A percentile compares a stretch with the other conserved stretches of the same genome.
These are phyloP conservation scores for Sebastolobus altivelis DNA, from an alignment of 2,797 vertebrate species.

Conservation along the genomic window DNA sequence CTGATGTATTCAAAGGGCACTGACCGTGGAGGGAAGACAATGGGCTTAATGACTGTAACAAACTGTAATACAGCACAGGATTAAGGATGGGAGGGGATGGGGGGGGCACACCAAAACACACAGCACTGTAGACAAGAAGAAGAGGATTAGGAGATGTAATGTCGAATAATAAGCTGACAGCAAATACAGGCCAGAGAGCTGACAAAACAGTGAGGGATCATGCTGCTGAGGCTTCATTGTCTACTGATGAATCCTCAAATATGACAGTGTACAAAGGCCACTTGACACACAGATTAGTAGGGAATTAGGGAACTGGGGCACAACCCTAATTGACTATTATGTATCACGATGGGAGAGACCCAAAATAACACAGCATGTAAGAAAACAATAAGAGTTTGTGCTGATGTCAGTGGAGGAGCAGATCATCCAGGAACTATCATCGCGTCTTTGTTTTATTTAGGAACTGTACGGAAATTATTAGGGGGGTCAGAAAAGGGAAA, in stretches of 20 bases:
- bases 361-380: constrained; percentile 16
- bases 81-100: constrained; percentile 18
- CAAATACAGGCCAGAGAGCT: constrained; percentile 64
- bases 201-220: constrained; percentile 54
- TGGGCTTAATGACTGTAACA: constrained; percentile 64
- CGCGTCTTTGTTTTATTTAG: not conserved
- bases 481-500: not conserved
- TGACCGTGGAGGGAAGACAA: constrained; percentile 60
- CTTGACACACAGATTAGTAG: constrained; percentile 62
- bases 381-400: constrained; percentile 11
- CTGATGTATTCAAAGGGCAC: constrained; percentile 62
- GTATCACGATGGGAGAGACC: constrained; percentile 30
- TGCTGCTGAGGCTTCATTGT: constrained; percentile 55
- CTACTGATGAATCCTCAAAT: constrained; percentile 41
- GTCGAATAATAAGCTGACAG: constrained; percentile 62
- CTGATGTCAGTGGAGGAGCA: not conserved
- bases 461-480: not conserved
- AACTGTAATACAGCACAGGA: constrained; percentile 49
- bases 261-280: constrained; percentile 45
- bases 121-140: constrained; percentile 51
- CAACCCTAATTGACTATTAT: constrained; percentile 46
- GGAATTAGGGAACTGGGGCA: constrained; percentile 58
- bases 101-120: constrained; percentile 42
- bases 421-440: not conserved
- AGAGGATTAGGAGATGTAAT: constrained; percentile 65